These are phyloP conservation scores for Oscheius sp. DNA, from an alignment of 2,888 invertebrate genomes.

Conservation along the genomic window DNA sequence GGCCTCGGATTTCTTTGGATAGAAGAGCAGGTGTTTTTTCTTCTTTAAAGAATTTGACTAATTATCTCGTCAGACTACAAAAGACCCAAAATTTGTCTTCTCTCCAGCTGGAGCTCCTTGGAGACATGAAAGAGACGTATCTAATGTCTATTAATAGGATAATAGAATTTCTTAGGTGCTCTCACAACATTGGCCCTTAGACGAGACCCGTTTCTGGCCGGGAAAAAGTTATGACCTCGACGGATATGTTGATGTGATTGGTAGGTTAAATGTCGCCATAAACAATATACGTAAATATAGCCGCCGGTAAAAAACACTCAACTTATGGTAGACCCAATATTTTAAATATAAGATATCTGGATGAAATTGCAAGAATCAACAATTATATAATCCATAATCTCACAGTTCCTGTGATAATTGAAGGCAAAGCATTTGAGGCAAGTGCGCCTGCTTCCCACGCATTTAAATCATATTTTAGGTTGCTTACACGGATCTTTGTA, in stretches of 20 bases:
- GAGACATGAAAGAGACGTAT: constrained; percentile 65
- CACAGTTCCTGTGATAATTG: constrained; percentile 65
- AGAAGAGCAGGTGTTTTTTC: constrained; percentile 67
- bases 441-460: not conserved
- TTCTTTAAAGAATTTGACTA: not conserved
- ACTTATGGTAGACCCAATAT: constrained; percentile 69
- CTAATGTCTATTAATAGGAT: not conserved
- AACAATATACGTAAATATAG: constrained; percentile 15
- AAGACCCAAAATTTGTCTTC: constrained; percentile 71
- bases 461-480: constrained; percentile 76
- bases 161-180: constrained; percentile 45
- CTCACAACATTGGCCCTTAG: constrained; percentile 71
- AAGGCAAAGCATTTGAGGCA: constrained; percentile 60
- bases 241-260: constrained; percentile 72
- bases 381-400: constrained; percentile 69
- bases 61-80: constrained; percentile 67
- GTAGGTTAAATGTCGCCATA: constrained; percentile 6
- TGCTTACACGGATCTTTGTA: constrained; percentile 87
- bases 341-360: constrained; percentile 62
- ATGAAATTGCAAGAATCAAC: constrained; percentile 70
- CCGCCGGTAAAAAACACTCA: constrained; percentile 58
- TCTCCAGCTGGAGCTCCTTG: constrained; percentile 71
- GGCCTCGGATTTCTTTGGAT: constrained; percentile 67
- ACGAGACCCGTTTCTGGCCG: constrained; percentile 71
- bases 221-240: constrained; percentile 69